Conservation (phyloP, 2,113 vertebrate genomes). For the Gymnarchus niloticus region DNA sequence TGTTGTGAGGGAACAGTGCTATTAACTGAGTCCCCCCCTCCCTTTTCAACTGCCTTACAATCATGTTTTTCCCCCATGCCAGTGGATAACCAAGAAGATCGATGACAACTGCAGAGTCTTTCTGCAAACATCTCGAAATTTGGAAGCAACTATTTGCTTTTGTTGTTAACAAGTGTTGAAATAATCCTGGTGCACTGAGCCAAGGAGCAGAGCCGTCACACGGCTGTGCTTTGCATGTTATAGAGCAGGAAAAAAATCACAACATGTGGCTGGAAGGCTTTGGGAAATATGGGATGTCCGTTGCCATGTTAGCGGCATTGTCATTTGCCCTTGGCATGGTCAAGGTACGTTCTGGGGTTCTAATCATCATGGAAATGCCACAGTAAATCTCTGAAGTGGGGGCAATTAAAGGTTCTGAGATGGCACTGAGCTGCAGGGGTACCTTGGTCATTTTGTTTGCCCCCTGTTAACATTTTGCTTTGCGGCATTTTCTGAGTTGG, state of each 20-base stretch:
- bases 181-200: background rate
- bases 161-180: background rate
- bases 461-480: slow-evolving; percentile 75
- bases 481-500: slow-evolving; percentile 10
- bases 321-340: slow-evolving; percentile 23
- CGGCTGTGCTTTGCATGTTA: background rate
- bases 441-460: slow-evolving; percentile 75
- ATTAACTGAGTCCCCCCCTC: no score
- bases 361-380: slow-evolving; percentile 70
- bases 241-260: background rate
- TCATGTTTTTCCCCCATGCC: no score
- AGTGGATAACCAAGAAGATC: no score
- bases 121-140: background rate
- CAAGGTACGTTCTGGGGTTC: slow-evolving; percentile 37
- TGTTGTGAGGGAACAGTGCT: no score
- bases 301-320: background rate
- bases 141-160: background rate
- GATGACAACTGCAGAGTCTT: no score
- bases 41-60: no score
- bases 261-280: no score
- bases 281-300: background rate
- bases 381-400: slow-evolving; percentile 64
- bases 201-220: background rate
- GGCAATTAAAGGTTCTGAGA: slow-evolving; percentile 72
- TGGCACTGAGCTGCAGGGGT: slow-evolving; percentile 73